Conservation (phyloP, 2,888 invertebrate genomes). For the Leucozona laternaria region DNA sequence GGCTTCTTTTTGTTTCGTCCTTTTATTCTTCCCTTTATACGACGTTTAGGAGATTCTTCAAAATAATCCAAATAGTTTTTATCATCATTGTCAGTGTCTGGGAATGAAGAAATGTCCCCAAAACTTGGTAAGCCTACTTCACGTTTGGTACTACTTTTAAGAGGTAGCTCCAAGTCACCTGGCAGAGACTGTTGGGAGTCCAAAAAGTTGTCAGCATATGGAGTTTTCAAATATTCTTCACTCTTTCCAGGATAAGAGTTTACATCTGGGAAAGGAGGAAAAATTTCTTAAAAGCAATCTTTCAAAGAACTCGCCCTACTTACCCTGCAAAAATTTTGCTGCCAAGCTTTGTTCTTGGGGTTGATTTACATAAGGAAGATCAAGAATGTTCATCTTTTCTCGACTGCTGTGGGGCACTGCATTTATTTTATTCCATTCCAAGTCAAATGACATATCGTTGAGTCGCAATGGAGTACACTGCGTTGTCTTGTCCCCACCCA, state of each 20-base stretch:
- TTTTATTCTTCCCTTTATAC: constrained; percentile 36
- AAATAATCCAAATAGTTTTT: constrained; percentile 18
- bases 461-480: constrained; percentile 71
- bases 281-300: neutral
- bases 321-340: constrained; percentile 56
- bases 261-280: constrained; percentile 25
- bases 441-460: constrained; percentile 73
- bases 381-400: constrained; percentile 30
- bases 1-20: constrained; percentile 28
- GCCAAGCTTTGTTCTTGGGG: constrained; percentile 43
- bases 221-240: constrained; percentile 32
- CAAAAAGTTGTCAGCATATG: constrained; percentile 49
- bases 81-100: constrained; percentile 10
- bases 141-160: constrained; percentile 54
- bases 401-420: constrained; percentile 18
- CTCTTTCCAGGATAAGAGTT: constrained; percentile 30
- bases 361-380: constrained; percentile 12
- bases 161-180: constrained; percentile 10
- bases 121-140: constrained; percentile 47
- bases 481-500: constrained; percentile 58
- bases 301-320: neutral
- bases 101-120: constrained; percentile 34
- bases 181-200: constrained; percentile 43
- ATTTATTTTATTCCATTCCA: constrained; percentile 69
- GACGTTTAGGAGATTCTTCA: constrained; percentile 8